Conservation (phyloP, 2,797 vertebrate genomes). For the Tadarida brasiliensis region DNA sequence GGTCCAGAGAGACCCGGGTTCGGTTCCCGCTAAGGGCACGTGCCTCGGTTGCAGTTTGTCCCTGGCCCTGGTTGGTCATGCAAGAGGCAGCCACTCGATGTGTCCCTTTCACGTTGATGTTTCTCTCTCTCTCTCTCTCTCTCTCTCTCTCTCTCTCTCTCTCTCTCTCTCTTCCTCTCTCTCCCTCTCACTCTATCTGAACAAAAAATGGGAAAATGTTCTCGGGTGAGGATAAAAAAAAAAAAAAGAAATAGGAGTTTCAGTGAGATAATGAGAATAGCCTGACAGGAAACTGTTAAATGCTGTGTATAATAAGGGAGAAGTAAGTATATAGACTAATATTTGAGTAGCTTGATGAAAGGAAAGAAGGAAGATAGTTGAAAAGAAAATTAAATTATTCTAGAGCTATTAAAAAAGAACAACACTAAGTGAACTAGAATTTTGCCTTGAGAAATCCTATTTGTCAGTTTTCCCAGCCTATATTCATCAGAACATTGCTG, state of each 20-base stretch:
- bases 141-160: too few relatives aligned
- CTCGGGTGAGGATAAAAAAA: too few relatives aligned
- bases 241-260: constrained; percentile 25
- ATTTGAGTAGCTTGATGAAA: constrained; percentile 6
- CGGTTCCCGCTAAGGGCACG: too few relatives aligned
- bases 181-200: too few relatives aligned
- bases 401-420: not conserved
- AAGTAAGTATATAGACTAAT: not conserved
- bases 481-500: not conserved
- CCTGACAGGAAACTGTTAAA: not conserved
- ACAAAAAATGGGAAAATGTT: too few relatives aligned
- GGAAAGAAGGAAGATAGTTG: not conserved
- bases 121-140: too few relatives aligned
- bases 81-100: too few relatives aligned
- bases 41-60: too few relatives aligned
- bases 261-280: not conserved
- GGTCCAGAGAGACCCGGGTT: too few relatives aligned
- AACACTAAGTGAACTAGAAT: constrained; percentile 6
- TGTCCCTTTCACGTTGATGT: too few relatives aligned
- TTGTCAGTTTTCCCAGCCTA: not conserved
- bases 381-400: constrained; percentile 1
- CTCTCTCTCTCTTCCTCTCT: too few relatives aligned
- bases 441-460: not conserved
- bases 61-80: too few relatives aligned
- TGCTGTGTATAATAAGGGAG: not conserved